These are phyloP conservation scores for Halichoerus grypus DNA, from an alignment of 2,113 vertebrate genomes.

Conservation along the genomic window DNA sequence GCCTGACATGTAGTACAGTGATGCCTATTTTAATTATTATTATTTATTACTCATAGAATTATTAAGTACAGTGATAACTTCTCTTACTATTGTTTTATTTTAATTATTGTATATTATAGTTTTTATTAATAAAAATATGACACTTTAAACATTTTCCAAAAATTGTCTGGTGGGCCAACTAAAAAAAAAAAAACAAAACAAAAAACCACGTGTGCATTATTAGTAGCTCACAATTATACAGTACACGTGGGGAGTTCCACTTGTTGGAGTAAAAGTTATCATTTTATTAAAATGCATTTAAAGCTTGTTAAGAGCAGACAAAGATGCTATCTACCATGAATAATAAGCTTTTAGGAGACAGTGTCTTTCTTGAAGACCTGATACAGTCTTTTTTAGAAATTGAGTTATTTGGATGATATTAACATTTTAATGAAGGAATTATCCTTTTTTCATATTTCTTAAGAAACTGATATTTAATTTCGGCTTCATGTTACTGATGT, in stretches of 20 bases:
- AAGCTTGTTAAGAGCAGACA: slow-evolving; percentile 58
- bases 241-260: background rate
- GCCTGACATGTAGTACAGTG: background rate
- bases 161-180: background rate
- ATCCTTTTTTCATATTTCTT: slow-evolving; percentile 59
- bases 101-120: no score
- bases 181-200: background rate
- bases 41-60: background rate
- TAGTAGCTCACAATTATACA: slow-evolving; percentile 53
- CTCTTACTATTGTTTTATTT: background rate
- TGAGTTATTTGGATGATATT: slow-evolving; percentile 71
- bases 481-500: slow-evolving; percentile 65
- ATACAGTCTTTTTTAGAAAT: slow-evolving; percentile 40
- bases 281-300: slow-evolving; percentile 54
- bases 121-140: background rate
- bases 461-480: slow-evolving; percentile 74
- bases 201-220: background rate
- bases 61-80: background rate
- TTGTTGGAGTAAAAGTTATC: slow-evolving; percentile 56
- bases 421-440: slow-evolving; percentile 71
- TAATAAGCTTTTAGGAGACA: slow-evolving; percentile 64
- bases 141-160: background rate
- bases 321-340: slow-evolving; percentile 47
- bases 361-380: slow-evolving; percentile 73
- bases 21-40: background rate